A percentile compares a stretch with the other conserved stretches of the same genome.
Evolutionary conservation across 1,140 invertebrate genomes (phyloP).

Genomic region (Philopotamus ludificatus): DNA sequence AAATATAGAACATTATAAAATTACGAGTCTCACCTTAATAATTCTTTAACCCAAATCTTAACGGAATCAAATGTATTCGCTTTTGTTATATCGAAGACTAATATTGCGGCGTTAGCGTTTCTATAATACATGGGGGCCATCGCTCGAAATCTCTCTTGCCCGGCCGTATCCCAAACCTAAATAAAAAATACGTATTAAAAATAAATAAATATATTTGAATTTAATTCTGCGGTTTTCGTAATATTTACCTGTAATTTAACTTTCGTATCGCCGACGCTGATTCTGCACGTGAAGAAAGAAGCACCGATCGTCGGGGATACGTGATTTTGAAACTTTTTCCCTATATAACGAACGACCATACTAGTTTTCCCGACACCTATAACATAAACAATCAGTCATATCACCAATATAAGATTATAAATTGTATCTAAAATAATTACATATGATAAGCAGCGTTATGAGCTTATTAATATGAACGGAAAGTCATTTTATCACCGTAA

Average conservation of each 20-base stretch:
- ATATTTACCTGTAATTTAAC: slow-evolving; percentile 70
- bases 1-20: not conserved
- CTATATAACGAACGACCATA: slow-evolving; percentile 76
- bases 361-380: slow-evolving; percentile 87
- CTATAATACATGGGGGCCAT: slow-evolving; percentile 93
- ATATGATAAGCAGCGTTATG: too few species aligned
- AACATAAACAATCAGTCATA: slow-evolving; percentile 47
- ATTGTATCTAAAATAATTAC: not conserved
- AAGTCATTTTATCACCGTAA: too few species aligned
- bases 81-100: slow-evolving; percentile 85
- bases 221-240: not conserved
- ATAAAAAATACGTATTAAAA: slow-evolving; percentile 35
- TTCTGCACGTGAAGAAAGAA: slow-evolving; percentile 82
- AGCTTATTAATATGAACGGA: too few species aligned
- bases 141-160: slow-evolving; percentile 80
- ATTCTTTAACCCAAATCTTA: slow-evolving; percentile 78
- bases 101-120: slow-evolving; percentile 82
- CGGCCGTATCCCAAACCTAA: slow-evolving; percentile 89
- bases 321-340: slow-evolving; percentile 70
- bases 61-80: slow-evolving; percentile 69
- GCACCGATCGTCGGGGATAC: slow-evolving; percentile 83
- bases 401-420: not conserved
- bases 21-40: slow-evolving; percentile 56
- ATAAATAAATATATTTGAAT: not conserved
- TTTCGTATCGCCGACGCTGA: slow-evolving; percentile 66